Percentiles rank a stretch among this genome's conserved stretches.
Evolutionary conservation across 2,113 vertebrate species (phyloP).

Genomic region (Parus major): DNA sequence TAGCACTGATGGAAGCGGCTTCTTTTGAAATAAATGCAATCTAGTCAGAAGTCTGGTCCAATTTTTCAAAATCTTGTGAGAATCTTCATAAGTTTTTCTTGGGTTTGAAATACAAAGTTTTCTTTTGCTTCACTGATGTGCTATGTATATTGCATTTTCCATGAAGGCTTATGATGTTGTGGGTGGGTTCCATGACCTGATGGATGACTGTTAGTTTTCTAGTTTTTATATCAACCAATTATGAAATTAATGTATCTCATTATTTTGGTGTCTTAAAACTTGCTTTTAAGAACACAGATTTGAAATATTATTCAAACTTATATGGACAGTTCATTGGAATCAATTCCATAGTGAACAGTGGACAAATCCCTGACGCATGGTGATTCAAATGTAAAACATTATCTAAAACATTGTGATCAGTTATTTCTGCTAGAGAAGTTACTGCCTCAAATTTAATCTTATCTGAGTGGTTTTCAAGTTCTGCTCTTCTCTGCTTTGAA

Average conservation of each 20-base stretch:
- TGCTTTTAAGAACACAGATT: background rate
- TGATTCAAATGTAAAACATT: background rate
- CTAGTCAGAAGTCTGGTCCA: background rate
- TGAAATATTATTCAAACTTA: background rate
- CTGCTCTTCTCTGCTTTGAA: background rate
- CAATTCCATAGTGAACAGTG: background rate
- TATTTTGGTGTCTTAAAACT: background rate
- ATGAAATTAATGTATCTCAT: background rate
- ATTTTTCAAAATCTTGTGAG: background rate
- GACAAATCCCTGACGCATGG: background rate
- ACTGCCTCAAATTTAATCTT: background rate
- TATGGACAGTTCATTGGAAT: background rate
- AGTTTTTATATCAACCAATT: background rate
- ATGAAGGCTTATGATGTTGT: background rate
- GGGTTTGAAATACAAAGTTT: background rate
- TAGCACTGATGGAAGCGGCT: background rate
- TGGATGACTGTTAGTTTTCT: background rate
- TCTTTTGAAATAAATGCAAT: background rate
- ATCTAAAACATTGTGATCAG: background rate
- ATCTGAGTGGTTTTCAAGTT: background rate
- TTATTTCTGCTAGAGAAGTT: background rate
- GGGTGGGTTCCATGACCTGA: background rate
- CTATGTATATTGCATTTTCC: fast-evolving
- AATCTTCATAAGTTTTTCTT: background rate
- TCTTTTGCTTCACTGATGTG: background rate